Evolutionary conservation across 2,797 vertebrate genomes (phyloP), one percentile per base, ranked within the genome.

Genomic region (Pelodytes ibericus): DNA sequence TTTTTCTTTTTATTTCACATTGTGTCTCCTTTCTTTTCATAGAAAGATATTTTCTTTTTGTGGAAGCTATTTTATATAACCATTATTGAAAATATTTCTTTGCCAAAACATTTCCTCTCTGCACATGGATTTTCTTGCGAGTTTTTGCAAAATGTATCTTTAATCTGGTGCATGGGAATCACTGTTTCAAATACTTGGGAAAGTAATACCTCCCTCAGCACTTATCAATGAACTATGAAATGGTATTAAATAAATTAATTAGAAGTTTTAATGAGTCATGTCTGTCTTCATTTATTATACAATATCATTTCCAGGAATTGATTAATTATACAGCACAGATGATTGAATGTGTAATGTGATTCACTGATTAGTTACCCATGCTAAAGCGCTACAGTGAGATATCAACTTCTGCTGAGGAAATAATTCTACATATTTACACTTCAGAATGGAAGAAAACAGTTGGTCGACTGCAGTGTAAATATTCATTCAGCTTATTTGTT

Each of bases 211-310:
- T 87, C 84, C 87, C 87, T 91, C 86, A 88, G 87, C 86, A 90
- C 74, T 89, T 90, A 87, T 83, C 89, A 92, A 87, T 90, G 90
- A 92, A 89, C 88, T 93, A 92, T 90, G 89, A 91, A 92, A 92
- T 86, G 84, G 85, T 88, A 90, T 90, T 91, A 90, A 93, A 89
- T 88, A 90, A 87, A 90, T 91, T 92, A 93, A 92, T 91, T 91
- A 92, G 86, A 89, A 90, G 85, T 90, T 92, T 90, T 90, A 92
- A 92, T 92, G 89, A 92, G 90, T 91, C 88, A 87, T 91, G 87
- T 88, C 89, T 92, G 84, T 90, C 84, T 86, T 90, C 89, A 90
- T 91, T 91, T 91, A 90, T 91, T 90, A 91, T 86, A 92, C 86
- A 89, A 86, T 89, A 84, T 89, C 90, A 91, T 90, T 91, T 90